Base-by-base conservation (phyloP, 2,797 vertebrate species). In the Denticeps clupeoides region DNA sequence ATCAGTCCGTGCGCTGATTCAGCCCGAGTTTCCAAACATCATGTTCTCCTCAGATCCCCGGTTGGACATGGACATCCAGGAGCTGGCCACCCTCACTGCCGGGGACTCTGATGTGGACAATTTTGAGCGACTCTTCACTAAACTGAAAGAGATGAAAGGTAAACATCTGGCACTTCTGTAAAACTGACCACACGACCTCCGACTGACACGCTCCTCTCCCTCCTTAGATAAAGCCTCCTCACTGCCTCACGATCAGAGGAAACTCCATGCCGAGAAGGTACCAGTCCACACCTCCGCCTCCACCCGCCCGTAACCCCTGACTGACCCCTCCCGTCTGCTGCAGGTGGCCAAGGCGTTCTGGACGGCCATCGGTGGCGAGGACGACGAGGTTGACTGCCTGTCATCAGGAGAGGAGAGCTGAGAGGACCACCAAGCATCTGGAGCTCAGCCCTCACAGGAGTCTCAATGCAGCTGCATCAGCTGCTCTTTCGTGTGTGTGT, bases 101-200 rank as follows among this genome's bases (percentile, higher is more conserved):
- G 85, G 89, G 27, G 90, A 93, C 42, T 84, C 89, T 16, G 93
- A 97, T 69, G 74, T 91, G 76, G 93, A 97, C 62, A 95, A 95
- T 71, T 97, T 97, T 27, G 93, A 93, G 55, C 87, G 93, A 24
- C 84, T 99, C 0, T 94, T 97, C 57, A 88, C 90, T 43, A 99
- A 99, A 82, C 76, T 99, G 56, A 94, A 95, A 67, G 90, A 99
- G 72, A 99, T 99, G 95, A 99, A 97, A 91, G 95, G 94, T 97
- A 82, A 67, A 10, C 27, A 2, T 2, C 7, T 31, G 26, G 27
- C 38, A 2, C 10, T 2, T 10, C 26, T 10, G 26, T 4, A 10
- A 27, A 10, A 9, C 26, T 11, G 10, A 26, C 18, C 18, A 2
- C 18, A 2, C 3, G 19, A 19, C 19, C 18, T 3, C 18, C 19